Evolutionary conservation across 2,797 vertebrate species (phyloP), one percentile per base, ranked within the genome.

Genomic region (Acanthopagrus latus): DNA sequence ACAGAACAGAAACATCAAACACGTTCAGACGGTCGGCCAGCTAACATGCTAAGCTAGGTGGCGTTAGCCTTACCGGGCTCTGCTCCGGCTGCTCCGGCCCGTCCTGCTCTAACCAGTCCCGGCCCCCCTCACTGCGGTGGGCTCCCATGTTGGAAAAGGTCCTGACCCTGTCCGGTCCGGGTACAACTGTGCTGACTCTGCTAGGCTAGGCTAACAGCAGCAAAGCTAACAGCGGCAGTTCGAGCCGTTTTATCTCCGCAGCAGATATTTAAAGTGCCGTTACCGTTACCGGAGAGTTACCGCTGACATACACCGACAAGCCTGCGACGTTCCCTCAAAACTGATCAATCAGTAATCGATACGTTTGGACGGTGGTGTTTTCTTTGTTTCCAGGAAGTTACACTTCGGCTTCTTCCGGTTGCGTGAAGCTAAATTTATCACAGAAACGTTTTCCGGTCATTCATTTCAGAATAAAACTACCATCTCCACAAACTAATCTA

Each of bases 41-140:
- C 29, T 33, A 33, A 33, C n/a, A n/a, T 33, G 63, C 70, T 20
- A 44, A 11, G 68, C 70, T 70, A 70, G 10, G 54, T 25, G 25
- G 50, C 25, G 25, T 18, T 70, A 80, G 50, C 71, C 9, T 57
- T 82, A 95, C 93, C 90, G 78, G 74, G 14, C 64, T 79, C 62
- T 91, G 91, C 0, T 92, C 86, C 12, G 84, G 82, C 57, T 90
- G 91, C 44, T 95, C 94, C 0, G 70, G 75, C 0, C 83, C 89
- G 64, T 95, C 94, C 63, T 93, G 91, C 43, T 93, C 88, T 62
- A 92, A 84, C 93, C 94, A 95, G 47, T 95, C 95, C 75, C 92
- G 91, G 57, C 92, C 91, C 62, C 91, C 94, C 38, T 95, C 95
- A 9, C 88, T 91, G 27, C 95, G 94, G 47, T 96, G 95, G 3